phyloP scores from a whole-genome alignment of 2,888 invertebrate species.

The Augochlorella aurata region DNA sequence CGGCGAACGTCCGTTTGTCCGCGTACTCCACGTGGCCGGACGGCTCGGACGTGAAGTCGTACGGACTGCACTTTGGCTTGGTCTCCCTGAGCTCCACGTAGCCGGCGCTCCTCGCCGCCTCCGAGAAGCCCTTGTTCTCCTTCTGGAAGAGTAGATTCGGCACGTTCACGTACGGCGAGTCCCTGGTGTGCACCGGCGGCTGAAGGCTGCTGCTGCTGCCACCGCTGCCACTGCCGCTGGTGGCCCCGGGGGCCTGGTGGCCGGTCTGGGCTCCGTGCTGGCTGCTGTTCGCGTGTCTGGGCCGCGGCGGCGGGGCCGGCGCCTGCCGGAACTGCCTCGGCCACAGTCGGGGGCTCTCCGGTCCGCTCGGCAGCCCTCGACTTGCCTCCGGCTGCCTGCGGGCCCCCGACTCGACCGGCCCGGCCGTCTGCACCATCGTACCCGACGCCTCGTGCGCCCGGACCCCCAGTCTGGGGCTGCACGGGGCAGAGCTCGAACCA shows the following conservation, averaged over 20 bases:
- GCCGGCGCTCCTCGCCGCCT: slow-evolving; percentile 74
- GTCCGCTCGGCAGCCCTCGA: slow-evolving; percentile 80
- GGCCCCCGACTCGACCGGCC: not conserved
- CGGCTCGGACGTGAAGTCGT: slow-evolving; percentile 78
- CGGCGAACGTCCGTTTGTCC: slow-evolving; percentile 70
- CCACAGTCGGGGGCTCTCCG: slow-evolving; percentile 88
- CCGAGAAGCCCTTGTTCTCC: slow-evolving; percentile 74
- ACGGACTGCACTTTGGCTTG: slow-evolving; percentile 74
- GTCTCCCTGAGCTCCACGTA: slow-evolving; percentile 77
- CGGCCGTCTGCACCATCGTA: slow-evolving; percentile 5
- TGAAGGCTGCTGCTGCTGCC: slow-evolving; percentile 73
- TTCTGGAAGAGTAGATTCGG: slow-evolving; percentile 77
- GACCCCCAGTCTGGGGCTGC: slow-evolving; percentile 78
- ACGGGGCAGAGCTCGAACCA: slow-evolving; percentile 84
- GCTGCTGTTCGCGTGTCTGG: slow-evolving; percentile 66
- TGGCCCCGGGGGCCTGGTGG: slow-evolving; percentile 45
- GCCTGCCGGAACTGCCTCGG: slow-evolving; percentile 83
- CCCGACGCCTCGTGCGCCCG: slow-evolving; percentile 76
- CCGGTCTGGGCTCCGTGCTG: slow-evolving; percentile 67
- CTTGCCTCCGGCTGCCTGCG: slow-evolving; percentile 80
- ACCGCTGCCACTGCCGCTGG: not conserved
- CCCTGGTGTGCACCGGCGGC: slow-evolving; percentile 72
- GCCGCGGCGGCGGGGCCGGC: slow-evolving; percentile 81
- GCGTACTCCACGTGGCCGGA: slow-evolving; percentile 79
- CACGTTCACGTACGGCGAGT: slow-evolving; percentile 79